Conservation (phyloP, 2,888 invertebrate species). For the Plutella xylostella region DNA sequence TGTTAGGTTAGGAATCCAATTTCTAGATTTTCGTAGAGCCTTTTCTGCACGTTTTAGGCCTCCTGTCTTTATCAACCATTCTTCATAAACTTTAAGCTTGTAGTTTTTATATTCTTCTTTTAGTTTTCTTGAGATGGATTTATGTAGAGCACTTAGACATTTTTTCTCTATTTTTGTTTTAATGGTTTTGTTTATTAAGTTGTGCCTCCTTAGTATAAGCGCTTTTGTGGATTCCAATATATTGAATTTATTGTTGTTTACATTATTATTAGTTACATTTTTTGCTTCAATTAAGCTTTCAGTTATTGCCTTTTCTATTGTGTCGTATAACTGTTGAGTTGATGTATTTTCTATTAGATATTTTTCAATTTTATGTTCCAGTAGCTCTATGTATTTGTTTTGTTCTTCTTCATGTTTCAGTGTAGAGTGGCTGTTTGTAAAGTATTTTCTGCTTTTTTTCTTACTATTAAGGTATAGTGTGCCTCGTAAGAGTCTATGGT, state of each 20-base stretch:
- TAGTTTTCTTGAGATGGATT: neutral
- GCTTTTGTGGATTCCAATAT: neutral
- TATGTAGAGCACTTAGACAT: neutral
- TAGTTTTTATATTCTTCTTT: neutral
- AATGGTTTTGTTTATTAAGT: neutral
- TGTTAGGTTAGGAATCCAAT: neutral
- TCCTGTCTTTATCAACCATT: neutral
- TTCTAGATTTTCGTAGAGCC: neutral
- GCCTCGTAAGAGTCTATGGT: neutral
- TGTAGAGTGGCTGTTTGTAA: neutral
- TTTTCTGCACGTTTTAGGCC: neutral
- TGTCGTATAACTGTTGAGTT: neutral
- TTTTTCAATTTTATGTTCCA: neutral
- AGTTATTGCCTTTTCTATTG: neutral
- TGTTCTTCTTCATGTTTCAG: neutral
- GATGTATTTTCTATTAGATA: neutral
- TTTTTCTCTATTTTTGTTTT: neutral
- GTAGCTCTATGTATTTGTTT: neutral
- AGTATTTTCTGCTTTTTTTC: neutral
- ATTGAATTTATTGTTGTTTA: neutral
- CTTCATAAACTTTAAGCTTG: neutral
- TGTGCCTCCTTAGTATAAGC: neutral
- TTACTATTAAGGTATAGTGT: neutral
- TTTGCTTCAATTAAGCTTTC: neutral
- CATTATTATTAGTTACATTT: too few species aligned